Evolutionary conservation across 1,140 invertebrate species (phyloP).

Genomic region (Oryzaephilus surinamensis): DNA sequence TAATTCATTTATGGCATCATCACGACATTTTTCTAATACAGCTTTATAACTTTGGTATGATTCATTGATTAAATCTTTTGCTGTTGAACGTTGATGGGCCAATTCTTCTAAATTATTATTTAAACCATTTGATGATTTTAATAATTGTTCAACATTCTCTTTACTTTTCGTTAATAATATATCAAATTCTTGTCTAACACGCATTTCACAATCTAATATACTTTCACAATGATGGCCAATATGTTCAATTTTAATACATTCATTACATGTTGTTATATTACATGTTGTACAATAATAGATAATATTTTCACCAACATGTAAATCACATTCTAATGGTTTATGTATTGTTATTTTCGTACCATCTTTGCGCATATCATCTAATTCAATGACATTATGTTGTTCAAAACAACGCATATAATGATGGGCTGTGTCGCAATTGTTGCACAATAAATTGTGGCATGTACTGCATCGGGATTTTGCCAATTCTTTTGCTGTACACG

Average conservation of each 20-base stretch:
- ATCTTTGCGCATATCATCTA: constrained; percentile 73
- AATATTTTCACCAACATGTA: constrained; percentile 65
- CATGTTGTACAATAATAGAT: constrained; percentile 76
- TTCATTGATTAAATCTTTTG: constrained; percentile 74
- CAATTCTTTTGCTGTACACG: constrained; percentile 79
- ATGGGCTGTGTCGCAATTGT: constrained; percentile 87
- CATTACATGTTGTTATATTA: constrained; percentile 70
- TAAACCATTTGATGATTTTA: constrained; percentile 58
- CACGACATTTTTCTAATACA: constrained; percentile 65
- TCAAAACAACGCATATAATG: constrained; percentile 91
- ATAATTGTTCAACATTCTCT: constrained; percentile 61
- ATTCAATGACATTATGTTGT: constrained; percentile 77
- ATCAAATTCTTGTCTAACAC: constrained; percentile 51
- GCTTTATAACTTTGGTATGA: constrained; percentile 75
- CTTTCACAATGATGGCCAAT: constrained; percentile 69
- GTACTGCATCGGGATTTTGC: constrained; percentile 86
- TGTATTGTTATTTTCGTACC: constrained; percentile 64
- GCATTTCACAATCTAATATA: constrained; percentile 57
- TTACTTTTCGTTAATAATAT: constrained; percentile 60
- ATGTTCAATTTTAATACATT: constrained; percentile 69
- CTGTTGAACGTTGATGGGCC: constrained; percentile 74
- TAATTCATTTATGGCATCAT: constrained; percentile 63
- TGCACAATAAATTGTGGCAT: constrained; percentile 87
- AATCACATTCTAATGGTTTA: constrained; percentile 69
- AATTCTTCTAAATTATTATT: constrained; percentile 73